Conservation (phyloP, 2,797 vertebrate genomes). For the Knipowitschia caucasica region DNA sequence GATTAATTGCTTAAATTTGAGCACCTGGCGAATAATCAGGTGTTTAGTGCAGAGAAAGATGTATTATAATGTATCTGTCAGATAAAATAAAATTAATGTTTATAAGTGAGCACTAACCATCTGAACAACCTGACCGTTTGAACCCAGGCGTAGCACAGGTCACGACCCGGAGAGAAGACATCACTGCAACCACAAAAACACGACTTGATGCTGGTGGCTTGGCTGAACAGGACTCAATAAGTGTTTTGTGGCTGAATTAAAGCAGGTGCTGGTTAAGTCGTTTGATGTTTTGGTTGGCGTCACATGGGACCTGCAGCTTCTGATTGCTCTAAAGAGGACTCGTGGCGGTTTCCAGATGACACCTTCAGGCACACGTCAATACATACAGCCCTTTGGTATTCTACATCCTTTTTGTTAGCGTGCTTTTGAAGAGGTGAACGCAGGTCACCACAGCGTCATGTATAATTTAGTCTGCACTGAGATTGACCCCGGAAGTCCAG, state of each 20-base stretch:
- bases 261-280: background rate
- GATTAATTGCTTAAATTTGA: too few species aligned
- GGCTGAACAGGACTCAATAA: slow-evolving; percentile 18
- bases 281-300: slow-evolving; percentile 7
- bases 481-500: background rate
- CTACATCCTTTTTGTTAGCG: slow-evolving; percentile 8
- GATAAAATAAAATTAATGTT: too few species aligned
- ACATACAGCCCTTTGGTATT: slow-evolving; percentile 3
- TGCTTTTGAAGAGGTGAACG: background rate
- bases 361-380: slow-evolving; percentile 10
- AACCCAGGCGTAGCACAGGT: slow-evolving; percentile 34
- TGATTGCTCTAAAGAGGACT: slow-evolving; percentile 14
- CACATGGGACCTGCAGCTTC: slow-evolving; percentile 7
- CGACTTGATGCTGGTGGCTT: slow-evolving; percentile 28
- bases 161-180: slow-evolving; percentile 19
- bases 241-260: slow-evolving; percentile 23
- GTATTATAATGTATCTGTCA: background rate
- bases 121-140: slow-evolving; percentile 41
- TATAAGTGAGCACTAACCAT: background rate
- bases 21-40: too few species aligned
- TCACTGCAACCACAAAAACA: slow-evolving; percentile 29
- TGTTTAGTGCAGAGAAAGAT: too few species aligned
- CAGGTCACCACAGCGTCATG: background rate
- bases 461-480: background rate
- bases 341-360: slow-evolving; percentile 30